Evolutionary conservation across 64 coral and sea anemone genomes (phyloP).

Genomic region (Pocillopora verrucosa): DNA sequence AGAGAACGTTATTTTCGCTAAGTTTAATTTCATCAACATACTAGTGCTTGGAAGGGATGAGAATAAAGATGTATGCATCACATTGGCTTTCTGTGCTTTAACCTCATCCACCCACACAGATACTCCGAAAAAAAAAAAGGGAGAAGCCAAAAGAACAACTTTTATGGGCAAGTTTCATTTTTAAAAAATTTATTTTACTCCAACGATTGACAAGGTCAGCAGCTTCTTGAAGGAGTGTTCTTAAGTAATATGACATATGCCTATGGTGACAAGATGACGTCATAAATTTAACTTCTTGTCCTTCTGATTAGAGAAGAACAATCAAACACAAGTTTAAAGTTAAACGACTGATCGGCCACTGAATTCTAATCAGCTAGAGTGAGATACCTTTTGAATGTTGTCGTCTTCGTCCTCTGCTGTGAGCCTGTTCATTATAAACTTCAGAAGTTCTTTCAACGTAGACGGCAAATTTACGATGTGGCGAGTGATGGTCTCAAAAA

Average conservation of each 20-base stretch:
- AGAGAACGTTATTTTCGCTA: no score
- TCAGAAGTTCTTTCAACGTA: constrained; percentile 56
- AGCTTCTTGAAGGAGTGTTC: not conserved
- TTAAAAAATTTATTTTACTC: no score
- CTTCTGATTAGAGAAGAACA: not conserved
- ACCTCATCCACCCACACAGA: no score
- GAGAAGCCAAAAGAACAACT: no score
- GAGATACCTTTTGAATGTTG: constrained; percentile 66
- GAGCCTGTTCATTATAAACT: constrained; percentile 70
- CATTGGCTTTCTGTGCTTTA: no score
- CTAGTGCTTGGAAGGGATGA: no score
- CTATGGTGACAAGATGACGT: not conserved
- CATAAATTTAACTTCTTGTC: not conserved
- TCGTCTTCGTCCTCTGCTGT: constrained; percentile 64
- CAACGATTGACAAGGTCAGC: no score
- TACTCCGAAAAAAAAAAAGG: no score
- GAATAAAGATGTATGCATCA: no score
- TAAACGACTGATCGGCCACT: not conserved
- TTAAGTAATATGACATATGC: not conserved
- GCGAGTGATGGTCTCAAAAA: constrained; percentile 78
- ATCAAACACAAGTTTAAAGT: not conserved
- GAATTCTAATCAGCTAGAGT: not conserved
- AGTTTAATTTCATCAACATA: no score
- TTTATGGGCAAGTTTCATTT: no score
- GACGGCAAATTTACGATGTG: constrained; percentile 64